A percentile compares a stretch with the other conserved stretches of the same genome.
These are phyloP conservation scores for Motacilla alba DNA, from an alignment of 2,113 vertebrate genomes.

Conservation along the genomic window DNA sequence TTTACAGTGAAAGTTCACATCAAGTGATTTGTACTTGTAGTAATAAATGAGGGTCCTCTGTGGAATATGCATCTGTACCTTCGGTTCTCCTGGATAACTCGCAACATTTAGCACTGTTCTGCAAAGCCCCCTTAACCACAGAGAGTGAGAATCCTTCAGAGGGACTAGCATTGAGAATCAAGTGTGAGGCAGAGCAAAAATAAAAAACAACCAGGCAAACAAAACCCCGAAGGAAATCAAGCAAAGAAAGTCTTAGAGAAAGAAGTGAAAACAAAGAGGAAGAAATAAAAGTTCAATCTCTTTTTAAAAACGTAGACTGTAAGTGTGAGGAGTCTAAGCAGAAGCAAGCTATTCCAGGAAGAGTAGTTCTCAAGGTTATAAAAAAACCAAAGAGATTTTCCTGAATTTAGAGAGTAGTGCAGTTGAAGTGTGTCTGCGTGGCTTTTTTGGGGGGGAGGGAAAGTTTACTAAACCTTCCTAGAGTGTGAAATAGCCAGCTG, in stretches of 20 bases:
- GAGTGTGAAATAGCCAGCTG: not conserved
- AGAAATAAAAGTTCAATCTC: not conserved
- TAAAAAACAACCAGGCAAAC: not conserved
- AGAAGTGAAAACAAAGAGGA: not conserved
- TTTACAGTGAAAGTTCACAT: not conserved
- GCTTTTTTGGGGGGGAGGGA: accelerated
- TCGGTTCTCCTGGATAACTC: not conserved
- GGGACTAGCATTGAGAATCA: not conserved
- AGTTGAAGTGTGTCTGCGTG: not conserved
- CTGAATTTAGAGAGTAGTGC: not conserved
- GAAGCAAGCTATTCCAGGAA: not conserved
- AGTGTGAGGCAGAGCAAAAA: not conserved
- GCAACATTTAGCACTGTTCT: not conserved
- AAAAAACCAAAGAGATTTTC: not conserved
- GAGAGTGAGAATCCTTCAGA: not conserved
- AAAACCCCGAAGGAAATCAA: not conserved
- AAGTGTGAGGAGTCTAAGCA: not conserved
- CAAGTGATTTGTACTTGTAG: not conserved
- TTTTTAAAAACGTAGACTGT: not conserved
- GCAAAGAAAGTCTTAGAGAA: not conserved
- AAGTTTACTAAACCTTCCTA: not conserved
- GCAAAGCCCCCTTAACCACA: not conserved
- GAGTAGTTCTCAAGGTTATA: not conserved
- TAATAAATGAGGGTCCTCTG: not conserved
- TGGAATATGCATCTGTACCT: not conserved